Evolutionary conservation across 2,797 vertebrate species (phyloP), one percentile per base, ranked within the genome.

Genomic region (Anableps anableps): DNA sequence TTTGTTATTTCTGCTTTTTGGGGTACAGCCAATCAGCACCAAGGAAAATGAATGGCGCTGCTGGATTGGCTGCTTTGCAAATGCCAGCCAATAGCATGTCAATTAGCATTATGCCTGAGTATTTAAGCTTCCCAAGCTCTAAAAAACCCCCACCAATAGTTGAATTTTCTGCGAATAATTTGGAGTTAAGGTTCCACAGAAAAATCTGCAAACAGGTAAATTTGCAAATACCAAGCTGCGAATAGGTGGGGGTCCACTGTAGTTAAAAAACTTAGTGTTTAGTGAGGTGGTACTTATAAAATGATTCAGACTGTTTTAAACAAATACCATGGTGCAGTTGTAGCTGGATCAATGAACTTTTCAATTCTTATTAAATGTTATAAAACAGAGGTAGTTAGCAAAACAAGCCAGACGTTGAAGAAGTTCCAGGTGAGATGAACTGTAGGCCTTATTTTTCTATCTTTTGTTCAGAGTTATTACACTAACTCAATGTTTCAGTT

Each of bases 401-500:
- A 38, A 66, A 29, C 0, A n/a, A 8, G 13, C 3, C 26, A n/a
- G 23, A 17, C n/a, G 36, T 11, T 23, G 43, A 77, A 72, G 29
- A 8, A 14, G 14, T 31, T 47, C 13, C n/a, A 23, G 23, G 19
- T 31, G 45, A 76, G 34, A 41, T 11, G 43, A 16, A 19, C 71
- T 13, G 48, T 55, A 43, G 17, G n/a, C 21, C 16, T 34, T 19
- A 60, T 13, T 75, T 3, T 45, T 4, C 36, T n/a, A 23, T 70
- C 1, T 72, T 58, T 68, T 48, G 29, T 70, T 80, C 66, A 0
- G 66, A 62, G 48, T 50, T 48, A 78, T 78, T 64, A 72, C 29
- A 79, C 4, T 3, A 34, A 47, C 26, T 55, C 8, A 17, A 72
- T 38, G n/a, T 23, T 51, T 9, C 5, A 74, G 36, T 10, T 43